phyloP scores from a whole-genome alignment of 1,140 invertebrate genomes.

The Nomia melanderi region DNA sequence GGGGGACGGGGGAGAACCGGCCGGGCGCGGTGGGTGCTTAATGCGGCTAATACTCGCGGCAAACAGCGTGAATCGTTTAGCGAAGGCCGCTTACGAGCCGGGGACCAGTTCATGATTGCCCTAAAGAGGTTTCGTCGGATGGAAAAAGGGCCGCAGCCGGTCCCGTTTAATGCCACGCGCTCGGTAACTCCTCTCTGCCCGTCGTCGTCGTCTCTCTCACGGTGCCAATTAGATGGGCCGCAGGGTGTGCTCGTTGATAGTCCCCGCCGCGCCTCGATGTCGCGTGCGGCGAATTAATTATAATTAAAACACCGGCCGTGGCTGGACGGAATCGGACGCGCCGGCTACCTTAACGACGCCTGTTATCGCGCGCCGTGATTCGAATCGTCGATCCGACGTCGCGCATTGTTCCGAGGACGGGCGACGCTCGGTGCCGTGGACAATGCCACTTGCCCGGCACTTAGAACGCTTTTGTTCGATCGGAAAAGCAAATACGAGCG shows the following conservation, averaged over 20 bases:
- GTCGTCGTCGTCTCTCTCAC: background rate
- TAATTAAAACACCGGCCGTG: slow-evolving; percentile 24
- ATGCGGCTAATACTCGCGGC: slow-evolving; percentile 64
- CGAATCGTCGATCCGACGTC: background rate
- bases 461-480: background rate
- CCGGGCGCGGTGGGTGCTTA: slow-evolving; percentile 43
- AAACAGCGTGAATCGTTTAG: slow-evolving; percentile 56
- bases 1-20: no score
- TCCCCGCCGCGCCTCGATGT: slow-evolving; percentile 8
- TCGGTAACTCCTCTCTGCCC: no score
- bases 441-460: background rate
- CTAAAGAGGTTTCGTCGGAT: slow-evolving; percentile 7
- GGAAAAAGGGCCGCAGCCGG: background rate
- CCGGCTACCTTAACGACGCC: background rate
- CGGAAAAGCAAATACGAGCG: background rate
- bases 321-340: background rate
- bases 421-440: background rate
- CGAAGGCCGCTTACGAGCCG: slow-evolving; percentile 26
- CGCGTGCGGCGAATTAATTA: slow-evolving; percentile 27
- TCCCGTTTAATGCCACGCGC: background rate
- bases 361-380: background rate
- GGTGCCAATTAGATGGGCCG: slow-evolving; percentile 49
- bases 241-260: slow-evolving; percentile 44
- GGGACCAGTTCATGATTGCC: slow-evolving; percentile 29
- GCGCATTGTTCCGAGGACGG: background rate